phyloP scores from a whole-genome alignment of 2,797 vertebrate genomes.

The Urocyon cinereoargenteus region DNA sequence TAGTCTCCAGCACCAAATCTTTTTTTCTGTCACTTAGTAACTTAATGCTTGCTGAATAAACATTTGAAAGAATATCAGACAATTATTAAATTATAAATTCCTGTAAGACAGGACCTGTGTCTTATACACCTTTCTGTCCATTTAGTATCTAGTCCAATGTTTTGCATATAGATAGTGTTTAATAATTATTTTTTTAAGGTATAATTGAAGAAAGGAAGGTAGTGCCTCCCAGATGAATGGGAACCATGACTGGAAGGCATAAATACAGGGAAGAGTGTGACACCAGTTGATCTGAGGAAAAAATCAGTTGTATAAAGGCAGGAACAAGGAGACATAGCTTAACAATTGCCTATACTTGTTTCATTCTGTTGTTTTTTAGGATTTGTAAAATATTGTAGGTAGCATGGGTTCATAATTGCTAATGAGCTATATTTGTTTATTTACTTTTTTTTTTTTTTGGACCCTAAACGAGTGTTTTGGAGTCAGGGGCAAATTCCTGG shows the following conservation, averaged over 20 bases:
- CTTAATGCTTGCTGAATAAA: conserved; percentile 45
- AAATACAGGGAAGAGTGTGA: background rate
- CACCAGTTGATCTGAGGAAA: background rate
- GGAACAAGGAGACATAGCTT: background rate
- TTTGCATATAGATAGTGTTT: background rate
- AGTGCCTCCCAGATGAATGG: background rate
- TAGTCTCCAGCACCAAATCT: background rate
- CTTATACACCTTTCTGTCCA: background rate
- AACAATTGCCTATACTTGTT: background rate
- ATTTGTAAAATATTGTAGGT: background rate
- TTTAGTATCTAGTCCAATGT: background rate
- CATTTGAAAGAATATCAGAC: background rate
- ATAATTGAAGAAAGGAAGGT: background rate
- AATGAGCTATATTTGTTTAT: background rate
- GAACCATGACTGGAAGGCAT: background rate
- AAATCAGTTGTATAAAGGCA: background rate
- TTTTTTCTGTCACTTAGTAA: background rate
- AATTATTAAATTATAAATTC: background rate
- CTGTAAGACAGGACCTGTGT: background rate
- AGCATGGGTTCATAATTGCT: background rate
- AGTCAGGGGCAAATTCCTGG: background rate
- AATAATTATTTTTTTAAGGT: background rate
- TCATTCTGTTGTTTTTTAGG: background rate
- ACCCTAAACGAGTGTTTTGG: background rate
- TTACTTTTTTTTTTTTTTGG: background rate